These are phyloP conservation scores for Drosophila takahashii DNA, from an alignment of 1,140 invertebrate genomes.

Conservation along the genomic window DNA sequence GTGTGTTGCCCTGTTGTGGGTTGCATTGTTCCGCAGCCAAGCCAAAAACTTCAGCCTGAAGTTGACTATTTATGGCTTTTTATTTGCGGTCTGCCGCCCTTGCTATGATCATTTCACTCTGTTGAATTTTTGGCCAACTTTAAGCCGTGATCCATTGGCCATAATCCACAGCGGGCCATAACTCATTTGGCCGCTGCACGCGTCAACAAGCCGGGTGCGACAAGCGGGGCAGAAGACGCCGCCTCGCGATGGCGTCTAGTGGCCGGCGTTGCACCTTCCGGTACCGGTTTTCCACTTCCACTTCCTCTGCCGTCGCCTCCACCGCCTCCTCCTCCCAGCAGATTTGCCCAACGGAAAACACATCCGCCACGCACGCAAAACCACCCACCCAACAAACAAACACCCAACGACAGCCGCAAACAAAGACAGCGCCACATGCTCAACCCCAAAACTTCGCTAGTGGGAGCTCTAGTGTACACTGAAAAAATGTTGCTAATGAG, in stretches of 20 bases:
- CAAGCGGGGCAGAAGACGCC: constrained; percentile 40
- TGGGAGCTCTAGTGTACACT: constrained; percentile 10
- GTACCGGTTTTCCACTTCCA: constrained; percentile 23
- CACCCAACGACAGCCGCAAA: constrained; percentile 42
- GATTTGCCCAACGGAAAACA: constrained; percentile 35
- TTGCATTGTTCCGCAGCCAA: constrained; percentile 65
- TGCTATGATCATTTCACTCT: constrained; percentile 17
- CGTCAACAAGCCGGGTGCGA: constrained; percentile 67
- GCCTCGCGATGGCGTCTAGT: constrained; percentile 37
- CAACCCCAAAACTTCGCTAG: constrained; percentile 8
- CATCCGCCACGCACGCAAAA: constrained; percentile 22
- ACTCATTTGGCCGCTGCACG: constrained; percentile 63
- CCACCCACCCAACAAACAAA: constrained; percentile 35
- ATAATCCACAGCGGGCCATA: constrained; percentile 42
- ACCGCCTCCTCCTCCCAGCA: not conserved
- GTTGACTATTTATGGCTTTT: constrained; percentile 55
- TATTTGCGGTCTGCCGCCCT: constrained; percentile 43
- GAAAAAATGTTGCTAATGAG: not conserved
- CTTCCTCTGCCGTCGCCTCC: not conserved
- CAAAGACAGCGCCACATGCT: constrained; percentile 44
- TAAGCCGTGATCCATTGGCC: constrained; percentile 39
- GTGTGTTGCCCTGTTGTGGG: constrained; percentile 22
- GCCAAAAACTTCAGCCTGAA: constrained; percentile 57
- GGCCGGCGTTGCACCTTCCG: constrained; percentile 58
- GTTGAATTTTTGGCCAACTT: constrained; percentile 30